Conservation (phyloP, 2,797 vertebrate species). For the Prunella strophiata region DNA sequence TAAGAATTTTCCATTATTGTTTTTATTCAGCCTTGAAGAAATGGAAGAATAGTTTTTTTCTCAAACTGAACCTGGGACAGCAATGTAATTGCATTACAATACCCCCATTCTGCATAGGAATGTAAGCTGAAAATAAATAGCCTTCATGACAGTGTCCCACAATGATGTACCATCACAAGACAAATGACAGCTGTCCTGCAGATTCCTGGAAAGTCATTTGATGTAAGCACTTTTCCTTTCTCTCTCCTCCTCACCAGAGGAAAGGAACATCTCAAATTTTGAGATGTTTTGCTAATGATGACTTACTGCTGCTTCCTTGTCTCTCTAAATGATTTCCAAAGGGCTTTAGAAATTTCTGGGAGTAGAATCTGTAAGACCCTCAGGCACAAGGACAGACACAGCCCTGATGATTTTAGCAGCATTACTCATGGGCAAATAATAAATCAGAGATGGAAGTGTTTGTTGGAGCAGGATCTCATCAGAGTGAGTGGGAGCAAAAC, state of each 20-base stretch:
- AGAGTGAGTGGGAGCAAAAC: neutral
- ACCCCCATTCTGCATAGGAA: neutral
- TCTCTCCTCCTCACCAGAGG: neutral
- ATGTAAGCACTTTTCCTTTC: neutral
- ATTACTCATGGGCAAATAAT: conserved; percentile 21
- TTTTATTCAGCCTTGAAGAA: conserved; percentile 16
- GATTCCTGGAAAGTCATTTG: neutral
- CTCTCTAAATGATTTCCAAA: neutral
- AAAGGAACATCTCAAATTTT: neutral
- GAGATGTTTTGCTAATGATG: neutral
- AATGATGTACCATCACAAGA: neutral
- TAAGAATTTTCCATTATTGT: neutral
- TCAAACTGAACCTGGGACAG: neutral
- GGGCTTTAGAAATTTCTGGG: neutral
- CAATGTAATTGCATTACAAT: neutral
- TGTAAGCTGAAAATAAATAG: neutral
- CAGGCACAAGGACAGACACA: neutral
- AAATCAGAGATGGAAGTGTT: conserved; percentile 45
- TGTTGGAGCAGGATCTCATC: conserved; percentile 6
- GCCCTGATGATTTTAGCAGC: conserved; percentile 17
- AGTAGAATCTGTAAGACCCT: neutral
- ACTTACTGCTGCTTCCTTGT: neutral
- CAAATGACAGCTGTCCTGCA: neutral
- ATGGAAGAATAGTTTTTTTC: neutral
- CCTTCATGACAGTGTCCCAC: neutral